A percentile compares a stretch with the other conserved stretches of the same genome.
phyloP scores from a whole-genome alignment of 2,113 vertebrate species.

The Stercorarius parasiticus region DNA sequence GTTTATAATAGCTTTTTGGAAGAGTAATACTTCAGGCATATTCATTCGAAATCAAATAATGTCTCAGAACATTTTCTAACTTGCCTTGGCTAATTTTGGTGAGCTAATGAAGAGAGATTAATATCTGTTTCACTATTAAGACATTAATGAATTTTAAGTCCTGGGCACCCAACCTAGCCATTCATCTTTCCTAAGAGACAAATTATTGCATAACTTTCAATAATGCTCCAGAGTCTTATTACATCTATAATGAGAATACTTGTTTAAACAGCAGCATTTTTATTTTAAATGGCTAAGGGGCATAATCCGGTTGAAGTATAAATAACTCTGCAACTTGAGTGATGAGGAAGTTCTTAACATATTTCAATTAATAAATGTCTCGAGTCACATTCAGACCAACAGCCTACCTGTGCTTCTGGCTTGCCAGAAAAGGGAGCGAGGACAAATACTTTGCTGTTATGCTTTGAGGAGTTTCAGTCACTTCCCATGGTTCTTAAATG shows the following conservation, averaged over 20 bases:
- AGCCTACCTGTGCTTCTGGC: not conserved
- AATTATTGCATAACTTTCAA: slow-evolving; percentile 89
- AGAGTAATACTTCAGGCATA: slow-evolving; percentile 23
- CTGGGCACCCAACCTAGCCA: slow-evolving; percentile 77
- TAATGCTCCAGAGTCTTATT: slow-evolving; percentile 81
- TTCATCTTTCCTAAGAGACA: slow-evolving; percentile 84
- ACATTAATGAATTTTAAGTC: slow-evolving; percentile 86
- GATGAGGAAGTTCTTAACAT: slow-evolving; percentile 22
- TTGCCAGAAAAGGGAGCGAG: not conserved
- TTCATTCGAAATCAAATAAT: slow-evolving; percentile 50
- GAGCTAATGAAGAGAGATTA: slow-evolving; percentile 72
- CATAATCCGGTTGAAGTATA: slow-evolving; percentile 21
- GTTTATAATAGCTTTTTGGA: slow-evolving; percentile 38
- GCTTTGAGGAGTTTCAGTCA: not conserved
- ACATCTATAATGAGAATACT: slow-evolving; percentile 70
- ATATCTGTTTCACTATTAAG: slow-evolving; percentile 81
- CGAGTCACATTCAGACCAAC: not conserved
- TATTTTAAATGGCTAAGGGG: slow-evolving; percentile 30
- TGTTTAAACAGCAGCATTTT: slow-evolving; percentile 64
- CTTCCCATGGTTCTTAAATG: not conserved
- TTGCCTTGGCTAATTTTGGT: slow-evolving; percentile 59
- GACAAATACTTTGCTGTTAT: not conserved
- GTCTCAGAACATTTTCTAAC: slow-evolving; percentile 56
- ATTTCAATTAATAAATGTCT: slow-evolving; percentile 8
- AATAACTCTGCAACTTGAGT: not conserved